phyloP scores from a whole-genome alignment of 2,797 vertebrate genomes.

The Poeciliopsis gracilis region DNA sequence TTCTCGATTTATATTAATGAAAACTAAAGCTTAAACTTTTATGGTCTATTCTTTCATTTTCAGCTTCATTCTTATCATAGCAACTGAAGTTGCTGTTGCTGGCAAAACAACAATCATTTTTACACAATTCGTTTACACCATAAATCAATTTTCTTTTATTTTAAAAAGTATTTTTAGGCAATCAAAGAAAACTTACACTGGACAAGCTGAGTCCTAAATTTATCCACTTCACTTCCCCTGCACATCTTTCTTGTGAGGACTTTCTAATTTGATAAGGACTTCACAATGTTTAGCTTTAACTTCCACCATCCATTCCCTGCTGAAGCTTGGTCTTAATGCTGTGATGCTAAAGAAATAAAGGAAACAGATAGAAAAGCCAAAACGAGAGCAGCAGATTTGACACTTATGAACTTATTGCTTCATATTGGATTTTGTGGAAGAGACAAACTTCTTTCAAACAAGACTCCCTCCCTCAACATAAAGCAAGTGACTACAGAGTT shows the following conservation, averaged over 20 bases:
- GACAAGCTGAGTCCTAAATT: background rate
- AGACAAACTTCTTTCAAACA: conserved; percentile 14
- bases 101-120: background rate
- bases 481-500: conserved; percentile 28
- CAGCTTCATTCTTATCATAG: background rate
- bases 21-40: conserved; percentile 1
- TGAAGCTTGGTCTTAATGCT: background rate
- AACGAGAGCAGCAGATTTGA: background rate
- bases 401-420: conserved; percentile 16
- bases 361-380: background rate
- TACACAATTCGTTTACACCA: background rate
- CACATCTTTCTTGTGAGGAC: background rate
- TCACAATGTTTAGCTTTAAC: background rate
- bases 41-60: background rate
- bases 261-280: background rate
- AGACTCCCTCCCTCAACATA: conserved; percentile 38
- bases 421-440: conserved; percentile 37
- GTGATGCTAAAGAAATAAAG: background rate
- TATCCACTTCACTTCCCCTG: background rate
- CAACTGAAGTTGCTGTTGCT: background rate
- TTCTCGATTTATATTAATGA: background rate
- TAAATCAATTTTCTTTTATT: background rate
- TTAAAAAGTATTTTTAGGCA: background rate
- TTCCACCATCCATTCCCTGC: background rate
- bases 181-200: background rate